phyloP scores from a whole-genome alignment of 2,113 vertebrate genomes.

The Xiphophorus maculatus region DNA sequence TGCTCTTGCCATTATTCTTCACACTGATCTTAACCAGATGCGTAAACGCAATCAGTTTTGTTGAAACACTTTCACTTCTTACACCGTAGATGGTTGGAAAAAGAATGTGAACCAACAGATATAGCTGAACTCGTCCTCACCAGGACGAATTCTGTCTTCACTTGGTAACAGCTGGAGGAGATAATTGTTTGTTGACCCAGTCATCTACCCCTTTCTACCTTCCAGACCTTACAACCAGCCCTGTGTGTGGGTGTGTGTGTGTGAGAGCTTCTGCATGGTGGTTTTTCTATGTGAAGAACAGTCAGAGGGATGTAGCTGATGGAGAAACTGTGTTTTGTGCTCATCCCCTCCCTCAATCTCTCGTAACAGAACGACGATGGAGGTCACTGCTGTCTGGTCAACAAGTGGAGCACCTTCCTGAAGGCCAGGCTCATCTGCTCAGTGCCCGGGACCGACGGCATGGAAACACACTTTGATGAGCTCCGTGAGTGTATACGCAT shows the following conservation, averaged over 20 bases:
- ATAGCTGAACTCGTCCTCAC: constrained; percentile 21
- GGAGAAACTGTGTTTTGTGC: constrained; percentile 49
- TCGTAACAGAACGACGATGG: constrained; percentile 90
- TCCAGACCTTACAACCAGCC: constrained; percentile 43
- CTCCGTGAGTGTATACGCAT: constrained; percentile 86
- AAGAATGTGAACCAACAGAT: constrained; percentile 24
- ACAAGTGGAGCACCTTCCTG: constrained; percentile 99
- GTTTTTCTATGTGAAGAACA: constrained; percentile 40
- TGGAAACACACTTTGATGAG: constrained; percentile 97
- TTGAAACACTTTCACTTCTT: constrained; percentile 31
- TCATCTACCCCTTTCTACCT: constrained; percentile 12
- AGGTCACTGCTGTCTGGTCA: constrained; percentile 97
- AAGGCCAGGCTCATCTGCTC: constrained; percentile 98
- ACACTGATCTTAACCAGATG: constrained; percentile 5
- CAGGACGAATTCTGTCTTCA: constrained; percentile 46
- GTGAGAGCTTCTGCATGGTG: constrained; percentile 62
- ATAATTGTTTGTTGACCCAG: constrained; percentile 30
- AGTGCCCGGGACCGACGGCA: constrained; percentile 90
- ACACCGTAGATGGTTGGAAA: neutral
- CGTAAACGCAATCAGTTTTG: constrained; percentile 40
- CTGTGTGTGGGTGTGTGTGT: constrained; percentile 9
- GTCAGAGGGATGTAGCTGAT: constrained; percentile 37
- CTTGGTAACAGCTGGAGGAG: constrained; percentile 65
- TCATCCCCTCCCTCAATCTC: neutral
- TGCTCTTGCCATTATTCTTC: constrained; percentile 33